Evolutionary conservation across 2,888 invertebrate species (phyloP), one percentile per base, ranked within the genome.

Genomic region (Cybosia mesomella): DNA sequence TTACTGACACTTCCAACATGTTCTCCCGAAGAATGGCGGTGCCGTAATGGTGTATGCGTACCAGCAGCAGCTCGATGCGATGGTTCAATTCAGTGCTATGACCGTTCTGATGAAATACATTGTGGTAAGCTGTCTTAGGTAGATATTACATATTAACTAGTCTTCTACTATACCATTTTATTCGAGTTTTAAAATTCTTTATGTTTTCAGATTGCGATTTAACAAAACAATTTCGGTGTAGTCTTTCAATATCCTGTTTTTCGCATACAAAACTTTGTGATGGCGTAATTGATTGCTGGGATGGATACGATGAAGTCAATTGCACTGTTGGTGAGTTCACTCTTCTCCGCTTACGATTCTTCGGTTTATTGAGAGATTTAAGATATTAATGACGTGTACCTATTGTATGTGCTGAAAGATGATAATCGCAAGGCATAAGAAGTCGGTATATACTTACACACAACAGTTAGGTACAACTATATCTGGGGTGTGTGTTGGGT

Each of bases 281-380:
- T 85, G 96, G 97, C 53, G 91, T 95, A 71, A 96, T 97, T 71
- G 97, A 97, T 87, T 97, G 97, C 85, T 97, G 97, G 97, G 97
- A 97, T 87, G 97, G 96, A 67, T 95, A 95, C 54, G 97, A 97
- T 85, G 97, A 97, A 95, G 91, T 96, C 43, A 96, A 97, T 87
- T 97, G 97, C 87, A 96, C 96, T 62, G 90, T 93, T 86, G 95
- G 97, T 97, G 91, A 89, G 91, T 74, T 64, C 0, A 1, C 15
- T 54, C 4, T 10, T 11, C 24, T 60, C 22, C 8, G 22, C 15
- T 22, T 24, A 11, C 53, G 13, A 53, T 32, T 28, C 3, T 53
- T 5, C 8, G n/a, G 3, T 24, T 0, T 8, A 15, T 0, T 15
- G 15, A 36, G 24, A 22, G 43, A 5, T n/a, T n/a, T n/a, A n/a